Base-by-base conservation (phyloP, 2,113 vertebrate genomes). In the Lota lota region DNA sequence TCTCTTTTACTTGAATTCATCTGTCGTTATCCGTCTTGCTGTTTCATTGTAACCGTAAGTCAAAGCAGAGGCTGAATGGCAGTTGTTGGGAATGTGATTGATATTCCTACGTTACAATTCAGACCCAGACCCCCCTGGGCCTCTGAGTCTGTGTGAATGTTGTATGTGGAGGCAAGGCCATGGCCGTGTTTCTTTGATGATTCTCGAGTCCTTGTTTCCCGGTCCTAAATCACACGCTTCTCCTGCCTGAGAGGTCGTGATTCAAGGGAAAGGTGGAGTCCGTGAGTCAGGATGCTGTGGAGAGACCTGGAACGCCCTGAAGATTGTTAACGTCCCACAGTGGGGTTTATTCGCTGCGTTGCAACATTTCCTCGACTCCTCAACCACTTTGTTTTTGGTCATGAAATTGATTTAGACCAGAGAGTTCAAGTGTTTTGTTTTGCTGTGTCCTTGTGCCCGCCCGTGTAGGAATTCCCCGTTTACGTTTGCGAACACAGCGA, bases 261-360 rank as follows among this genome's bases (percentile, higher is more conserved):
- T 84, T 88, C 69, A 83, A 83, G 69, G 79, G 56, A 62, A 20
- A 28, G 58, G 53, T 10, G 53, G 16, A 18, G 50, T n/a, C n/a
- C 63, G 53, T 69, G 51, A 68, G 70, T 84, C 66, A 72, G 76
- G 68, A 77, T 85, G 85, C 73, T 79, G 78, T 76, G 81, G 81
- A 82, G 78, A 83, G 74, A 66, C 47, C 69, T 88, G 86, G 78
- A 81, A 82, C 82, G 79, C 78, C 72, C 70, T 69, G 75, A 87
- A 79, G 84, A 88, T 81, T 64, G 78, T 62, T 63, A 68, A 69
- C 69, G 75, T 80, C 69, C 79, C 63, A 76, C 81, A 86, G 83
- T 78, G 74, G 70, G 75, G 63, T 70, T 79, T 60, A 74, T 85
- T 80, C 68, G 76, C 65, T 54, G 62, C 70, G 79, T 84, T 79